Percentiles rank a stretch among this genome's conserved stretches.
Evolutionary conservation across 1,140 invertebrate genomes (phyloP).

Genomic region (Zaprionus ornatus): DNA sequence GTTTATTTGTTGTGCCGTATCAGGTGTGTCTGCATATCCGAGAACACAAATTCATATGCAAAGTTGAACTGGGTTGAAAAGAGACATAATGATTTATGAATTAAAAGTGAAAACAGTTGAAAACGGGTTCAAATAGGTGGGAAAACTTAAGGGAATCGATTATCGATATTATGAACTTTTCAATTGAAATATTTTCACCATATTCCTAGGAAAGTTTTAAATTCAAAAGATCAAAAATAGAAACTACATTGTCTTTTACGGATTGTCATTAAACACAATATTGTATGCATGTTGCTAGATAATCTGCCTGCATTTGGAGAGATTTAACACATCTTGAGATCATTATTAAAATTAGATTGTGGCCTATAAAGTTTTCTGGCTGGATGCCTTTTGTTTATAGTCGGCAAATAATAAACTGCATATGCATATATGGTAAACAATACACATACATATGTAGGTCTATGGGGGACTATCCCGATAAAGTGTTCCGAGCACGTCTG

Average conservation of each 20-base stretch:
- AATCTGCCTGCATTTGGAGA: neutral
- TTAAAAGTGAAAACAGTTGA: too few species aligned
- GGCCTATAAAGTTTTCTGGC: neutral
- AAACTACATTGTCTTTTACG: too few species aligned
- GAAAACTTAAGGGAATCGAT: too few species aligned
- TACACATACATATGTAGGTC: neutral
- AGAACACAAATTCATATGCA: neutral
- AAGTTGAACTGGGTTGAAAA: neutral
- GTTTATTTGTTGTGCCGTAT: neutral
- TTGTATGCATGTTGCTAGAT: neutral
- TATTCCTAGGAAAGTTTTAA: too few species aligned
- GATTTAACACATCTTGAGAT: constrained; percentile 5
- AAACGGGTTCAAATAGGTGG: too few species aligned
- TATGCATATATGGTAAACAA: constrained; percentile 44
- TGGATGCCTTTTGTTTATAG: constrained; percentile 18
- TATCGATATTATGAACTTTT: too few species aligned
- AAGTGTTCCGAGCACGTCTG: constrained; percentile 22
- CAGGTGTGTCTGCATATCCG: neutral
- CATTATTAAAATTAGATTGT: constrained; percentile 18
- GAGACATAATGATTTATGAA: too few species aligned
- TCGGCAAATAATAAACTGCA: constrained; percentile 28
- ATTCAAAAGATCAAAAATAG: too few species aligned
- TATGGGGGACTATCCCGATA: constrained; percentile 33
- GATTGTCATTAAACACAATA: neutral
- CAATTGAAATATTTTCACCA: too few species aligned